Evolutionary conservation across 2,113 vertebrate genomes (phyloP), one percentile per base, ranked within the genome.

Genomic region (Centropus unirufus): DNA sequence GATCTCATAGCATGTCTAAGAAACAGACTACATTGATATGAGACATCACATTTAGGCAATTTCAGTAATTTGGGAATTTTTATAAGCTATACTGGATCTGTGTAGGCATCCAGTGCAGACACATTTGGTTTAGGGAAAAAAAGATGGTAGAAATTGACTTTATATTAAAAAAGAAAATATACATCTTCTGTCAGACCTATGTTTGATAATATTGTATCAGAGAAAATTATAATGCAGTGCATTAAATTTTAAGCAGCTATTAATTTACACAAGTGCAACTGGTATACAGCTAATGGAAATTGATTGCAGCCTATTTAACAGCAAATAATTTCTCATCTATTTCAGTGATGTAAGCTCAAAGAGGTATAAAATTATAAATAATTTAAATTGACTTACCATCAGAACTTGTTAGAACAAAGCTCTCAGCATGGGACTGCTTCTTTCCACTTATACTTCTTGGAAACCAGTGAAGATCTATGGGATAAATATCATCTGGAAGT

Each of bases 401-500:
- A 88, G 99, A 99, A 97, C 99, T 99, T 46, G 99, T 99, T 5
- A 99, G 98, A 55, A 98, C 99, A 96, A 99, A 99, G 83, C 96
- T 98, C 89, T 99, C 99, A 2, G 98, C 97, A 75, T 98, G 98
- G 17, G 97, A 96, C 90, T 99, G 99, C 95, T 99, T 99, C 98
- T 99, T 99, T 42, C 97, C 97, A 49, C 98, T 98, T 49, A 97
- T n/a, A 20, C 97, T 98, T 97, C 99, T 99, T 52, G 99, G 99
- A 83, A 99, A 98, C 98, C 99, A 99, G 85, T 99, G 99, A 52
- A 99, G 97, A 90, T 99, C 99, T 21, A 99, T 90, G 11, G 99
- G 99, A 95, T 98, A 99, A 84, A 98, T 98, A 26, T 99, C 98
- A 39, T 99, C 99, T 47, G 98, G 98, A 11, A 99, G 98, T 73